Conservation (phyloP, 2,888 invertebrate genomes). For the Cacoxenus indagator region DNA sequence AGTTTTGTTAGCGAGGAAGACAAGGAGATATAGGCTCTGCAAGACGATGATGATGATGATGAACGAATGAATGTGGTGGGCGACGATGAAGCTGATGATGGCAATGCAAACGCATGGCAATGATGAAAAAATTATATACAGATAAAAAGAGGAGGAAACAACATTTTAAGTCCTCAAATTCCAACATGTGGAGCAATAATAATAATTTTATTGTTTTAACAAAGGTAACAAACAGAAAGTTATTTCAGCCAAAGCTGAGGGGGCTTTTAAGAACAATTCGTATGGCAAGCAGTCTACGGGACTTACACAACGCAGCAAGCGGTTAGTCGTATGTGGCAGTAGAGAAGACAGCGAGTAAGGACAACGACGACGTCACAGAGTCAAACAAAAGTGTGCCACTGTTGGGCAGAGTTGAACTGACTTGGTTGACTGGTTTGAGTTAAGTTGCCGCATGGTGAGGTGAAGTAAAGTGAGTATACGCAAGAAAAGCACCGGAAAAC, state of each 20-base stretch:
- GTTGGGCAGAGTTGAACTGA: neutral
- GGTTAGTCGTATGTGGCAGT: neutral
- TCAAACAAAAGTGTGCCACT: constrained; percentile 25
- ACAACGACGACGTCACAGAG: neutral
- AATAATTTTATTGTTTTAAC: constrained; percentile 68
- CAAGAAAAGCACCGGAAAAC: neutral
- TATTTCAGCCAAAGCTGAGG: constrained; percentile 63
- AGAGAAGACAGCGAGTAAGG: constrained; percentile 7
- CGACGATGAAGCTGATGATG: neutral
- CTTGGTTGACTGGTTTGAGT: neutral
- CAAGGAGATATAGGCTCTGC: neutral
- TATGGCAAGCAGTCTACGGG: constrained; percentile 43
- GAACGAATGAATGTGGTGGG: neutral
- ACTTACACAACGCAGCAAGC: constrained; percentile 6
- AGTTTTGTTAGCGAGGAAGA: neutral
- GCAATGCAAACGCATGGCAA: neutral
- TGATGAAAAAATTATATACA: constrained; percentile 12
- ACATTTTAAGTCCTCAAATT: constrained; percentile 61
- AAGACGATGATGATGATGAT: neutral
- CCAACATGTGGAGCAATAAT: constrained; percentile 67
- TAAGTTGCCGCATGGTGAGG: too few species aligned
- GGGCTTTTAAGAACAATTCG: constrained; percentile 63
- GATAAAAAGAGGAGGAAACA: constrained; percentile 16
- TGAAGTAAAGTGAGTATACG: too few species aligned
- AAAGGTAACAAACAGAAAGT: constrained; percentile 63